phyloP scores from a whole-genome alignment of 2,888 invertebrate genomes.

The Pseudococcus longispinus region DNA sequence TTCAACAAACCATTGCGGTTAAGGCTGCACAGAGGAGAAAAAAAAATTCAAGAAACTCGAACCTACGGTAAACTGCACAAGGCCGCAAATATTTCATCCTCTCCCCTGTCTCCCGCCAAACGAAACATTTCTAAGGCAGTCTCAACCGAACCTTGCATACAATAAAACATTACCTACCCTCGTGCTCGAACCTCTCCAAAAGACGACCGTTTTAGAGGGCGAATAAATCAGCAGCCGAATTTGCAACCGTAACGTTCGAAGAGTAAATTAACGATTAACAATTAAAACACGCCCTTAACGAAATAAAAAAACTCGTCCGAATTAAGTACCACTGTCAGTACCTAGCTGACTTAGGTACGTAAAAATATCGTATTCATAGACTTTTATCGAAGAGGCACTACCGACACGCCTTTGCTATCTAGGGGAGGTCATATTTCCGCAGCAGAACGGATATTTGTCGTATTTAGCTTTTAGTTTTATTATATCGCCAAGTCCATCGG shows the following conservation, averaged over 20 bases:
- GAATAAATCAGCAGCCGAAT: neutral
- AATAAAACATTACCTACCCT: neutral
- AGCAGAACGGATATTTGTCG: neutral
- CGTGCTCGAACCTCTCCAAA: no score
- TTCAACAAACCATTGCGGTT: conserved; percentile 7
- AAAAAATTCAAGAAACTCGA: conserved; percentile 26
- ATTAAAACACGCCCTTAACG: conserved; percentile 22
- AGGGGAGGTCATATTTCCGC: conserved; percentile 16
- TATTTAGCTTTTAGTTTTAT: neutral
- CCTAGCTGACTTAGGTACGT: neutral
- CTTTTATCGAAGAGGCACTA: conserved; percentile 13
- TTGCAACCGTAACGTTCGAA: conserved; percentile 25
- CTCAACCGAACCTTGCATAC: neutral
- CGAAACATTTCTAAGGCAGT: neutral
- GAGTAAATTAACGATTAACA: conserved; percentile 32
- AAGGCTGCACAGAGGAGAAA: neutral
- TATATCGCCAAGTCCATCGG: neutral
- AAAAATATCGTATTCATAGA: conserved; percentile 9
- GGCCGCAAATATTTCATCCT: conserved; percentile 6
- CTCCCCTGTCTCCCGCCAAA: no score
- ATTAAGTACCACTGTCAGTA: neutral
- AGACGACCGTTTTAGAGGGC: neutral
- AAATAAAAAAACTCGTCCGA: neutral
- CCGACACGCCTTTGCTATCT: conserved; percentile 7
- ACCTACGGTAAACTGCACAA: neutral